Evolutionary conservation across 2,113 vertebrate species (phyloP), one percentile per base, ranked within the genome.

Genomic region (Lanius ludovicianus): DNA sequence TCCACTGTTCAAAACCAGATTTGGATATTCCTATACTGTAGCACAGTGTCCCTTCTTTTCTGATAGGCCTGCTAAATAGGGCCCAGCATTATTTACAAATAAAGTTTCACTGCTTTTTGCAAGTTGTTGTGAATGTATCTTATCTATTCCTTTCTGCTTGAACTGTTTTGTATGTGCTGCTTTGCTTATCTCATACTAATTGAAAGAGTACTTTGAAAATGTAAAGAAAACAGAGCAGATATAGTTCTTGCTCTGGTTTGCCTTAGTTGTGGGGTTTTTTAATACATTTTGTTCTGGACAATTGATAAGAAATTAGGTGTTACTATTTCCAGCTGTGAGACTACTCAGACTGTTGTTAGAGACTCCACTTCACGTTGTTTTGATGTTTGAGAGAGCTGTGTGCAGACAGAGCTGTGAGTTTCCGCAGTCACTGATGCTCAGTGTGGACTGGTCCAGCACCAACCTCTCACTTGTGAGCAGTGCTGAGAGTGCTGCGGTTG

Each of bases 341-440:
- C 37, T 56, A 4, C 46, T 10, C 18, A 42, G 35, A 14, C 37
- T 23, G 22, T 37, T 50, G 33, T 44, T 52, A 74, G 59, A 53
- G n/a, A 3, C 49, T 47, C 8, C 19, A 1, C 10, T 19, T 73
- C 7, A 5, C 0, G 0, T 22, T 31, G 16, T n/a, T 89, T 44
- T 23, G 35, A 3, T 22, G 50, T 53, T 60, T 33, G 31, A 25
- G 13, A n/a, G 7, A 3, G 55, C 11, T 64, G 44, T 23, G 4
- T 63, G 41, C 49, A 56, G n/a, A 2, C 41, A 10, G 59, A 30
- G 30, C 28, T 39, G n/a, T 68, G 69, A 3, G 2, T 52, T 67
- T 67, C 50, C 5, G 33, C 44, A 20, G 18, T 2, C 13, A 2
- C 2, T 30, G 65, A 1, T 64, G n/a, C 0, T 0, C 10, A 14